These are phyloP conservation scores for Tachysurus fulvidraco DNA, from an alignment of 2,113 vertebrate genomes.

Conservation along the genomic window DNA sequence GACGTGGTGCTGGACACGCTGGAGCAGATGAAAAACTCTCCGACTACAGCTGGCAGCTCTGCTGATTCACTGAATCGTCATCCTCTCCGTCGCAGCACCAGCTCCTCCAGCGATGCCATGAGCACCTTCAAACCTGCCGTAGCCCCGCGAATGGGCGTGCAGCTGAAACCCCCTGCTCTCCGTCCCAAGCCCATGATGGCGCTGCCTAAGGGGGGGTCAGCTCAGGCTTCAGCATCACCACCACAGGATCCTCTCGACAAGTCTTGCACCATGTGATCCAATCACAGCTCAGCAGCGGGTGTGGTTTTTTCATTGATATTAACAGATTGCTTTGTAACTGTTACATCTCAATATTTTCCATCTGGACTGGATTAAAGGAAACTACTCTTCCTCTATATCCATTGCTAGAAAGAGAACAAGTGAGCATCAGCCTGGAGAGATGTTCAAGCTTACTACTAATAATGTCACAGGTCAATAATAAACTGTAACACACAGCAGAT, in stretches of 20 bases:
- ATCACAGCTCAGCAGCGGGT: not conserved
- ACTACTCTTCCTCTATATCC: conserved; percentile 5
- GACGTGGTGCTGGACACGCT: conserved; percentile 97
- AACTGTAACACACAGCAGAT: conserved; percentile 14
- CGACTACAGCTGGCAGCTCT: conserved; percentile 78
- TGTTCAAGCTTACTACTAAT: conserved; percentile 33
- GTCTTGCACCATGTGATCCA: conserved; percentile 93
- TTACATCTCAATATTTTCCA: not conserved
- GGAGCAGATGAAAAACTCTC: conserved; percentile 84
- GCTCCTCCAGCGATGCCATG: conserved; percentile 91
- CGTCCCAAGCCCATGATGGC: conserved; percentile 90
- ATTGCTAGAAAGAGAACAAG: conserved; percentile 3
- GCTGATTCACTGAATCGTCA: conserved; percentile 86
- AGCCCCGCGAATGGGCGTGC: conserved; percentile 93
- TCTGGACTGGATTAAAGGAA: not conserved
- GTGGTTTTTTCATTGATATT: not conserved
- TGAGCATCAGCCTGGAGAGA: conserved; percentile 8
- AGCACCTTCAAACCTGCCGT: conserved; percentile 95
- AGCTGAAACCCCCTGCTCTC: conserved; percentile 91
- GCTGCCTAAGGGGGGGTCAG: conserved; percentile 86
- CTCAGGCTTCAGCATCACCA: conserved; percentile 76
- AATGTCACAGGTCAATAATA: conserved; percentile 37
- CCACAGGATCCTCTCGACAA: conserved; percentile 91
- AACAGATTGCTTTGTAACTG: not conserved
- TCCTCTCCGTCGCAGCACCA: conserved; percentile 85